phyloP scores from a whole-genome alignment of 2,113 vertebrate genomes.

The Strigops habroptila region DNA sequence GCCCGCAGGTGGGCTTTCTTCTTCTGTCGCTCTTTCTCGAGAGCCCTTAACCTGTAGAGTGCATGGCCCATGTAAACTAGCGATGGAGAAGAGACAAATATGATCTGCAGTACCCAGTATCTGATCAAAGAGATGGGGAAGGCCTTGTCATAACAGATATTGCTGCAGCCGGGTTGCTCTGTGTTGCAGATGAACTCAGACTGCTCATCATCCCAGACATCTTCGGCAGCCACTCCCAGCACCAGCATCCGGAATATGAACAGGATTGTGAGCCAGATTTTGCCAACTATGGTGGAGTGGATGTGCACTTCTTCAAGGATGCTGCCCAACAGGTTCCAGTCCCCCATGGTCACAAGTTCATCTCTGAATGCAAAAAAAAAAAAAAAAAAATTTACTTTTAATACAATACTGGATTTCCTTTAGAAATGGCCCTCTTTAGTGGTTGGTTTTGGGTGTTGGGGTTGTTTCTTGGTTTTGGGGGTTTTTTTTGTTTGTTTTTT shows the following conservation, averaged over 20 bases:
- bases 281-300: constrained; percentile 92
- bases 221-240: constrained; percentile 90
- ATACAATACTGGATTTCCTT: neutral
- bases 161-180: constrained; percentile 92
- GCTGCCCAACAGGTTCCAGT: constrained; percentile 92
- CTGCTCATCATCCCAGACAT: constrained; percentile 94
- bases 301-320: constrained; percentile 95
- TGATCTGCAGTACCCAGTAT: constrained; percentile 95
- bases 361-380: constrained; percentile 55
- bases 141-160: constrained; percentile 90
- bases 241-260: constrained; percentile 96
- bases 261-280: constrained; percentile 96
- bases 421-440: neutral
- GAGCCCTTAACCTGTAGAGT: constrained; percentile 83
- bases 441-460: neutral
- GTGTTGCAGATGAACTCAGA: constrained; percentile 94
- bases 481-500: neutral
- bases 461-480: neutral
- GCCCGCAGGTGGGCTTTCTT: constrained; percentile 83
- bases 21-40: constrained; percentile 88
- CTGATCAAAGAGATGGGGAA: constrained; percentile 95
- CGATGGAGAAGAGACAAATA: constrained; percentile 93
- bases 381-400: neutral
- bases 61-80: constrained; percentile 94
- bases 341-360: constrained; percentile 86